Evolutionary conservation across 2,113 vertebrate genomes (phyloP).

Genomic region (Cichladusa arquata): DNA sequence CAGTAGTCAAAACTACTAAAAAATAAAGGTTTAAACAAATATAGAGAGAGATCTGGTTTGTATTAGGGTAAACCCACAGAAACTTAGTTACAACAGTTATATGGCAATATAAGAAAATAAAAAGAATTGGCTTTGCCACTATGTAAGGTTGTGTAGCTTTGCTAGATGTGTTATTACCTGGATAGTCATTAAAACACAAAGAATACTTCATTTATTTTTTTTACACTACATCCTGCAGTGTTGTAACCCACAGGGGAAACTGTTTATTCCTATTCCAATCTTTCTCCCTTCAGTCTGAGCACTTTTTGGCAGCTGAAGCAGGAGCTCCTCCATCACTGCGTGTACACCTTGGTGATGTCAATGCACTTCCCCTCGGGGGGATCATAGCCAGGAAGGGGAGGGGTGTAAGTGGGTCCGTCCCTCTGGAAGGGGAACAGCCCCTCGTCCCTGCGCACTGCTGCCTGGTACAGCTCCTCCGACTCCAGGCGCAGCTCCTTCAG

Average conservation of each 20-base stretch:
- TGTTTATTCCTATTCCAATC: neutral
- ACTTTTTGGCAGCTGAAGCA: neutral
- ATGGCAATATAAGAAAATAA: neutral
- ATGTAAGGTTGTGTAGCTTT: neutral
- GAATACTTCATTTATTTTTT: neutral
- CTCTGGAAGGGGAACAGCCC: slow-evolving; percentile 82
- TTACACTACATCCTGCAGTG: neutral
- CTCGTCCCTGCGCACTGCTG: slow-evolving; percentile 80
- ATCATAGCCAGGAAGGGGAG: slow-evolving; percentile 78
- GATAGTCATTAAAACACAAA: rapidly evolving
- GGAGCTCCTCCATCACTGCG: slow-evolving; percentile 64
- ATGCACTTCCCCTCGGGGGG: slow-evolving; percentile 89
- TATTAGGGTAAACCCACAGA: neutral
- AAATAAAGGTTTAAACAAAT: neutral
- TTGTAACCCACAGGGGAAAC: neutral
- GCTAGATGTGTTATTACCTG: neutral
- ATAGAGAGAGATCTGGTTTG: neutral
- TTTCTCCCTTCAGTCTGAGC: neutral
- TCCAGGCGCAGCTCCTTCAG: slow-evolving; percentile 84
- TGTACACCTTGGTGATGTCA: slow-evolving; percentile 87
- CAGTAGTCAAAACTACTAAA: neutral
- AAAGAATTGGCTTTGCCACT: neutral
- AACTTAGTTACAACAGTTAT: neutral
- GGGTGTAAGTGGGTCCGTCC: slow-evolving; percentile 82
- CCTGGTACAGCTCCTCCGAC: slow-evolving; percentile 83